phyloP scores from a whole-genome alignment of 2,888 invertebrate genomes.

The Alloplasta piceator region DNA sequence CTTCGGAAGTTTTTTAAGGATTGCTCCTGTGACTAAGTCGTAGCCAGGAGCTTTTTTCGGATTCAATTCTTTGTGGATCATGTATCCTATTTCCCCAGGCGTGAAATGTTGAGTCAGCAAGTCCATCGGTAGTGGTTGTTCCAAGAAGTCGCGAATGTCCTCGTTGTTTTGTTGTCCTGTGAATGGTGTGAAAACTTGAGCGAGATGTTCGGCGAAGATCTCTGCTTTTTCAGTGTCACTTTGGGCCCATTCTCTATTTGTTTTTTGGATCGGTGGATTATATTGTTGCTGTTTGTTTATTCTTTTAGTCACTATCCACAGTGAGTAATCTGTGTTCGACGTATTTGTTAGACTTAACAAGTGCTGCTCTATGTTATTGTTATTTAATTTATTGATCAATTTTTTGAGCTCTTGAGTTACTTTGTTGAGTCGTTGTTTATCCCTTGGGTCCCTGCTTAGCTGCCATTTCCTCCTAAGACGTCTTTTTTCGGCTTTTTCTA shows the following conservation, averaged over 20 bases:
- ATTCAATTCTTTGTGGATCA: not conserved
- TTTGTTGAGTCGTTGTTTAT: conserved; percentile 63
- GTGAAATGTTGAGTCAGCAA: not conserved
- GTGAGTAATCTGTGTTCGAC: conserved; percentile 51
- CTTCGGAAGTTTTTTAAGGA: conserved; percentile 69
- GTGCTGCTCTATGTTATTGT: conserved; percentile 36
- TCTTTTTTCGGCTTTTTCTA: conserved; percentile 58
- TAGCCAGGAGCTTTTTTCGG: too few relatives aligned
- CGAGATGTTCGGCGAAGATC: too few relatives aligned
- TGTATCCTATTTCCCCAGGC: not conserved
- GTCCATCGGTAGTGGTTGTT: not conserved
- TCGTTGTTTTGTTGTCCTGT: conserved; percentile 18
- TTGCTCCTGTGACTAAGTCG: conserved; percentile 70
- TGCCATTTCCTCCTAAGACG: conserved; percentile 63
- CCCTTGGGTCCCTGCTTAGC: conserved; percentile 43
- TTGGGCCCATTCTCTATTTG: conserved; percentile 48
- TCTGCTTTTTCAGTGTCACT: too few relatives aligned
- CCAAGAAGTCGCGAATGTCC: conserved; percentile 22
- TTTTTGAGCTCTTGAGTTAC: too few relatives aligned
- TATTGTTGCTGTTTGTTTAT: conserved; percentile 46
- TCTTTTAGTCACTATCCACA: conserved; percentile 57
- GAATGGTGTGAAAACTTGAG: conserved; percentile 47
- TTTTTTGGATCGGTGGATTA: conserved; percentile 48
- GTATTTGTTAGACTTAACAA: conserved; percentile 38
- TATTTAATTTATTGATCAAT: conserved; percentile 31